phyloP scores from a whole-genome alignment of 2,888 invertebrate species.

The Fissipunctia ypsillon region DNA sequence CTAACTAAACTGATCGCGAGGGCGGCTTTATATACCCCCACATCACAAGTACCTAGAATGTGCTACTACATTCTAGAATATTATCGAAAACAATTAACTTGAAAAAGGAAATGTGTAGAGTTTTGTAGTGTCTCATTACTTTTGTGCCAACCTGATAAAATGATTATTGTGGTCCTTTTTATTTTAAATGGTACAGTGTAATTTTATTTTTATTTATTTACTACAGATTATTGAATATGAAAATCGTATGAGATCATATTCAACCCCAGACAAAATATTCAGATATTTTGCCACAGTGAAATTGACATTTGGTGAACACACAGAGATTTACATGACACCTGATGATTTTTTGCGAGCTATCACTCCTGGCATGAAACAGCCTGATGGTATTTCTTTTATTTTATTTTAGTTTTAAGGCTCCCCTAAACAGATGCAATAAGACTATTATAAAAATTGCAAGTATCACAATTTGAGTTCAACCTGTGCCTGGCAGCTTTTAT shows the following conservation, averaged over 20 bases:
- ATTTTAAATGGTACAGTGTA: not conserved
- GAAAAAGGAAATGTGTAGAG: too few relatives aligned
- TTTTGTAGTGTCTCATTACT: too few relatives aligned
- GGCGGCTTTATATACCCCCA: too few relatives aligned
- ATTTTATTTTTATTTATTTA: slow-evolving; percentile 67
- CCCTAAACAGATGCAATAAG: slow-evolving; percentile 4
- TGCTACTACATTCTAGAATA: too few relatives aligned
- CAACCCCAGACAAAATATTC: slow-evolving; percentile 99
- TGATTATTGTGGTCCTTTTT: too few relatives aligned
- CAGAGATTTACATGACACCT: slow-evolving; percentile 98
- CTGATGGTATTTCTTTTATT: slow-evolving; percentile 93
- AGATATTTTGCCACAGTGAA: slow-evolving; percentile 99
- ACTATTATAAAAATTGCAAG: not conserved
- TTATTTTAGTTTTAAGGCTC: slow-evolving; percentile 45
- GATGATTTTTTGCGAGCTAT: slow-evolving; percentile 99
- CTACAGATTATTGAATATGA: slow-evolving; percentile 99
- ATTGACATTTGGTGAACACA: slow-evolving; percentile 91
- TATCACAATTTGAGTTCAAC: not conserved
- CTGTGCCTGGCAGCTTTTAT: too few relatives aligned
- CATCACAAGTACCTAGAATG: too few relatives aligned
- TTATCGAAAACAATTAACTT: too few relatives aligned
- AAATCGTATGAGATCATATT: slow-evolving; percentile 98
- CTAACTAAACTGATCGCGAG: too few relatives aligned
- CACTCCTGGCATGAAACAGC: slow-evolving; percentile 98
- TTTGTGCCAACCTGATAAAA: too few relatives aligned